phyloP scores from a whole-genome alignment of 1,140 invertebrate genomes.

The Sarcophaga bullata region DNA sequence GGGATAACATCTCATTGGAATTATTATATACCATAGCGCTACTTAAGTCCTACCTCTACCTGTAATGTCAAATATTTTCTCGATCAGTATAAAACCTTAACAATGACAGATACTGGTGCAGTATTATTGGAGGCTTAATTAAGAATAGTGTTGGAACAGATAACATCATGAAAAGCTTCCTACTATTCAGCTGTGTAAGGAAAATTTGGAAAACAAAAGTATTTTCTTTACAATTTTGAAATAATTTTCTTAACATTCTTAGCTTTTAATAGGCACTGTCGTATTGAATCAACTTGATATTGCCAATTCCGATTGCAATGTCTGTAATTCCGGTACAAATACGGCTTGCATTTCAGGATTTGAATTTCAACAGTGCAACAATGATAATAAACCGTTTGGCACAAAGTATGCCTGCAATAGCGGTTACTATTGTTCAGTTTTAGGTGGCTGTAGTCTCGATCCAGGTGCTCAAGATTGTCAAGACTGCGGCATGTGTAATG shows the following conservation, averaged over 20 bases:
- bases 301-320: background rate
- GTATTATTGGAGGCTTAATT: too few species aligned
- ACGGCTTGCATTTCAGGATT: background rate
- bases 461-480: background rate
- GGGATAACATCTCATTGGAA: too few species aligned
- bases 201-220: background rate
- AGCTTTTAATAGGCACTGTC: background rate
- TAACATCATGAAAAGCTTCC: background rate
- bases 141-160: too few species aligned
- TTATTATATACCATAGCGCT: too few species aligned
- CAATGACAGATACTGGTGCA: too few species aligned
- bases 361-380: background rate
- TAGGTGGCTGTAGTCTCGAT: background rate
- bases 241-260: background rate
- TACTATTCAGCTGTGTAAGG: background rate
- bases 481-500: background rate
- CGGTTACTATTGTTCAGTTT: background rate
- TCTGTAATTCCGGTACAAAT: background rate
- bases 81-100: too few species aligned
- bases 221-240: background rate
- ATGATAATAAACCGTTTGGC: background rate
- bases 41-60: too few species aligned
- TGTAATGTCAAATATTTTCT: too few species aligned
- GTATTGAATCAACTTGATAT: background rate
- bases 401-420: background rate